Percentiles rank a stretch among this genome's conserved stretches.
These are phyloP conservation scores for Pyrocephalus nanus DNA, from an alignment of 2,797 vertebrate species.

Conservation along the genomic window DNA sequence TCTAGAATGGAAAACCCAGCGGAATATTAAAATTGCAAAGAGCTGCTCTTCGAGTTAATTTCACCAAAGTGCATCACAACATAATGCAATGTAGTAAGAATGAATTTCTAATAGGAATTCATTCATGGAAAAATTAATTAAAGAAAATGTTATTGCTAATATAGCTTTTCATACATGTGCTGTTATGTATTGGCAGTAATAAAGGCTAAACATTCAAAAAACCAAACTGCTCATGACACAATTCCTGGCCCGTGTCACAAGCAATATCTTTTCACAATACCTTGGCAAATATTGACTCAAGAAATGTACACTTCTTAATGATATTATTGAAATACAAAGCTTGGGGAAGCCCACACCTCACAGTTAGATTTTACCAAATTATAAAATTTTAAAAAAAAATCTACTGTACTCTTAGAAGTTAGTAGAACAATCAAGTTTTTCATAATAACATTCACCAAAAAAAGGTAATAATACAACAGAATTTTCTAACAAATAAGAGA, in stretches of 20 bases:
- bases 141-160: slow-evolving; percentile 74
- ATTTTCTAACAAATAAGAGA: not conserved
- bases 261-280: not conserved
- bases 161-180: slow-evolving; percentile 63
- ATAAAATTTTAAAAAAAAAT: accelerated
- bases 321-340: not conserved
- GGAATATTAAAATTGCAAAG: slow-evolving; percentile 88
- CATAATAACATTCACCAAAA: not conserved
- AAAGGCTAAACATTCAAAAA: slow-evolving; percentile 55
- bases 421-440: not conserved
- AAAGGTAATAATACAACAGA: not conserved
- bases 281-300: not conserved
- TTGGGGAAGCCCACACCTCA: not conserved
- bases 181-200: slow-evolving; percentile 26
- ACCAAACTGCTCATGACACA: slow-evolving; percentile 2
- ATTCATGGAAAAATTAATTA: slow-evolving; percentile 81
- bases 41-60: slow-evolving; percentile 80
- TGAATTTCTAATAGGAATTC: slow-evolving; percentile 79
- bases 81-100: slow-evolving; percentile 76
- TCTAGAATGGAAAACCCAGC: slow-evolving; percentile 84
- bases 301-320: not conserved
- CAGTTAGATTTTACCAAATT: not conserved
- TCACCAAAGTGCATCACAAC: slow-evolving; percentile 78
- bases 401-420: not conserved
- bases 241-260: not conserved